Base-by-base conservation (phyloP, 2,888 invertebrate genomes). In the Apodemia hepburni region DNA sequence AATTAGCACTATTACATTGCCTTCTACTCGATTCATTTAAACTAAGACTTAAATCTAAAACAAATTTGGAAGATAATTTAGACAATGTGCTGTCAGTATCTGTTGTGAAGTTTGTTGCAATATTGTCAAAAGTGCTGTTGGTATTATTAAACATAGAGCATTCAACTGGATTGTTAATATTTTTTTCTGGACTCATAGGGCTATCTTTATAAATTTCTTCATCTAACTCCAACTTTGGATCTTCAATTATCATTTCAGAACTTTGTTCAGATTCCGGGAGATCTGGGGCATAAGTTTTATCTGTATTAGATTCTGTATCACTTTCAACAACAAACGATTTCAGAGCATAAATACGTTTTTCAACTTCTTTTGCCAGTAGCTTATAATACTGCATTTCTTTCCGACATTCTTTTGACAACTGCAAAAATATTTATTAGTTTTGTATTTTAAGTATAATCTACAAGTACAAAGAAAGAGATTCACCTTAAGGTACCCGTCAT, bases 361-460 rank as follows among this genome's bases (percentile, higher is more conserved):
- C 95, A 6, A 94, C 87, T 74, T 93, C 93, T 65, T 94, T 83
- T 0, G 96, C 96, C 65, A 95, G 82, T 59, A 94, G 84, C 77
- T 93, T 94, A 78, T 95, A 95, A 69, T 92, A 92, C 71, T 92
- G 92, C 93, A 96, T 94, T 83, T 96, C 94, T 73, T 91, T 87
- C 33, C 93, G 87, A 68, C 93, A 91, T 79, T 93, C 92, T 68
- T 92, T 90, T 12, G 94, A 95, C 77, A 96, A 90, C 96, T 96
- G 80, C 61, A 92, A 88, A 67, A 57, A 54, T 22, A 64, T 60
- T 61, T 51, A 65, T 61, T 58, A 60, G 49, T 57, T 59, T 61
- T 27, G 49, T 22, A 51, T 49, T 54, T 58, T 47, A 27, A 51
- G 11, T 35, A 38, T 42, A 59, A 22, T 17, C 35, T 15, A 17